These are phyloP conservation scores for Apamea monoglypha DNA, from an alignment of 2,888 invertebrate species.

Conservation along the genomic window DNA sequence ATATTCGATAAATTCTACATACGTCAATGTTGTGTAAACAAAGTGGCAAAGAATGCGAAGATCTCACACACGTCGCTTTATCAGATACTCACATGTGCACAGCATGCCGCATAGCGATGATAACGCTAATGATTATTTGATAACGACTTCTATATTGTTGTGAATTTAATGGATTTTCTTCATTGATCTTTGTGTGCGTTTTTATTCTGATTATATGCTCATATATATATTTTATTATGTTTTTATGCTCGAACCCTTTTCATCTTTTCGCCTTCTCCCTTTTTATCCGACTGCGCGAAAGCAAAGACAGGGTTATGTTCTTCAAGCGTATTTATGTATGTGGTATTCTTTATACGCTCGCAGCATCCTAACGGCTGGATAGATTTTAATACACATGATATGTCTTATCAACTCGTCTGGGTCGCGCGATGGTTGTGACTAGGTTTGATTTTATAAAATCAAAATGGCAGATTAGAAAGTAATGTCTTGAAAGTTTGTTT, in stretches of 20 bases:
- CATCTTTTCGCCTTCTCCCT: not conserved
- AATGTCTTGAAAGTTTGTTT: too few relatives aligned
- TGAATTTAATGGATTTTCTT: conserved; percentile 4
- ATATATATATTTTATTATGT: too few relatives aligned
- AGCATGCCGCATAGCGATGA: conserved; percentile 35
- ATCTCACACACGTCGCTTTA: conserved; percentile 27
- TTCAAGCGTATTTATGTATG: too few relatives aligned
- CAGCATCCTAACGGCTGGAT: too few relatives aligned
- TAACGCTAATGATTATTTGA: conserved; percentile 42
- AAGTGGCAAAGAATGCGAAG: conserved; percentile 4
- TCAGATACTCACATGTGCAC: conserved; percentile 29
- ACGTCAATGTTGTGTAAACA: conserved; percentile 40
- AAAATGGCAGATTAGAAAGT: too few relatives aligned
- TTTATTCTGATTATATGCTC: not conserved
- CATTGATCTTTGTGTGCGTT: not conserved
- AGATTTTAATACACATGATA: too few relatives aligned
- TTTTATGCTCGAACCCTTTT: not conserved
- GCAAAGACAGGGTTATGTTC: too few relatives aligned
- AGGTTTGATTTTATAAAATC: too few relatives aligned
- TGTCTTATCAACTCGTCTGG: too few relatives aligned
- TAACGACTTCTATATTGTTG: conserved; percentile 8
- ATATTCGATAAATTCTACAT: conserved; percentile 5
- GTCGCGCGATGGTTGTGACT: too few relatives aligned
- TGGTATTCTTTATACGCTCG: too few relatives aligned
- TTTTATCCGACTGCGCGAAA: too few relatives aligned